These are phyloP conservation scores for Ctenomys sociabilis DNA, from an alignment of 2,113 vertebrate genomes.

Conservation along the genomic window DNA sequence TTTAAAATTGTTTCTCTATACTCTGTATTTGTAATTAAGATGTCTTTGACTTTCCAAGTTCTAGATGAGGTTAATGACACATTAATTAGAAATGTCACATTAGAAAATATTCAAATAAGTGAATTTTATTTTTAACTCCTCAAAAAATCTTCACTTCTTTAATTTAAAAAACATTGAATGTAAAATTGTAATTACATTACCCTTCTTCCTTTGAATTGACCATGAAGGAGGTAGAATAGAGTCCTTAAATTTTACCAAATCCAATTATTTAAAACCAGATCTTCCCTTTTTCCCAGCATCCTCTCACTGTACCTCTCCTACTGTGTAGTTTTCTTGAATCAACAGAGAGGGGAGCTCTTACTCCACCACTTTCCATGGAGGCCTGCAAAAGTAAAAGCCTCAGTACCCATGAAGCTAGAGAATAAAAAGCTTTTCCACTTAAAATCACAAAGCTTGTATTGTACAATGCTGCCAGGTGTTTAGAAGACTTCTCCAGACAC, in stretches of 20 bases:
- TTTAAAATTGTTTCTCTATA: neutral
- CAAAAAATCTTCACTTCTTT: neutral
- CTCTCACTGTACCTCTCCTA: neutral
- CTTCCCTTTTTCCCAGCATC: constrained; percentile 63
- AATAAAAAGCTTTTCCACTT: constrained; percentile 85
- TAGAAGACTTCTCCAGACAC: constrained; percentile 87
- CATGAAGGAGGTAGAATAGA: neutral
- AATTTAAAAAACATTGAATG: neutral
- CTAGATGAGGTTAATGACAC: constrained; percentile 4
- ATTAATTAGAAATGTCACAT: neutral
- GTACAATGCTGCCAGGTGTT: constrained; percentile 88
- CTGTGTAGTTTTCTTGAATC: constrained; percentile 85
- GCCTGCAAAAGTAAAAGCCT: constrained; percentile 79
- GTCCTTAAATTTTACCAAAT: constrained; percentile 6
- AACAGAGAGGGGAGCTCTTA: constrained; percentile 99
- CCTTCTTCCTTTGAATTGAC: neutral
- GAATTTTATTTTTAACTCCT: constrained; percentile 28
- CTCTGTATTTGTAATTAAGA: neutral
- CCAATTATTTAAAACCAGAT: constrained; percentile 51
- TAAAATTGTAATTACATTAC: constrained; percentile 6
- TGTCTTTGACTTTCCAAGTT: constrained; percentile 44
- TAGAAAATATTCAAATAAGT: neutral
- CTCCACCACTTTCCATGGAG: constrained; percentile 86
- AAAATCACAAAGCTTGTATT: constrained; percentile 91
- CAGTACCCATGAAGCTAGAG: constrained; percentile 69